Conservation (phyloP, 2,113 vertebrate genomes). For the Hassar affinis region DNA sequence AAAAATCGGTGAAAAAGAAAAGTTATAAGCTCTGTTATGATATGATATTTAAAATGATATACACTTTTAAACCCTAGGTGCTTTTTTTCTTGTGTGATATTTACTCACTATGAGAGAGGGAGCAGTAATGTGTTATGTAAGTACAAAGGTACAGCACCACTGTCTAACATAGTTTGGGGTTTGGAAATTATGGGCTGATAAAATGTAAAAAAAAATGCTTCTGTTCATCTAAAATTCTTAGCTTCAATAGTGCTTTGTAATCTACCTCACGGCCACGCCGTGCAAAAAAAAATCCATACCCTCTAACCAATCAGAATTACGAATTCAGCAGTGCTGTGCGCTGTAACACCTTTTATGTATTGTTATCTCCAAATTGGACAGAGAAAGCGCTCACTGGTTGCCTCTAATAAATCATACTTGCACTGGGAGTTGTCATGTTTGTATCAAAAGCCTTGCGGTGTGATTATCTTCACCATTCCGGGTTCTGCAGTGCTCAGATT, state of each 20-base stretch:
- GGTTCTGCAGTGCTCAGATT: constrained; percentile 7
- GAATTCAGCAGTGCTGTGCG: not conserved
- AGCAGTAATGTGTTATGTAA: not conserved
- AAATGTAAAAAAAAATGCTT: not conserved
- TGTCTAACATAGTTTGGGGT: too few relatives aligned
- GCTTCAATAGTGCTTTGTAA: not conserved
- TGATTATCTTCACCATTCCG: constrained; percentile 12
- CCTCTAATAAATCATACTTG: constrained; percentile 32
- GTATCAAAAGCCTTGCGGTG: not conserved
- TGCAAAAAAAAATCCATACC: not conserved
- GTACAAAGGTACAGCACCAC: not conserved
- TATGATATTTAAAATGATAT: too few relatives aligned
- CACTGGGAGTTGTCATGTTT: constrained; percentile 23
- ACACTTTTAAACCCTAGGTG: too few relatives aligned
- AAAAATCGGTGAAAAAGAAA: too few relatives aligned
- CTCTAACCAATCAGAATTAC: not conserved
- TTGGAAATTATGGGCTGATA: too few relatives aligned
- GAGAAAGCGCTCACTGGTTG: constrained; percentile 22
- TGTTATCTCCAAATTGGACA: constrained; percentile 4
- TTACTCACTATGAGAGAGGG: not conserved
- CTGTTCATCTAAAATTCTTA: not conserved
- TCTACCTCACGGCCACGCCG: not conserved
- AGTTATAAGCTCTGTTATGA: not conserved
- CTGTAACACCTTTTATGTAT: not conserved
- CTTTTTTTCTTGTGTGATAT: not conserved